phyloP scores from a whole-genome alignment of 2,113 vertebrate genomes.

The Taxidea taxus region DNA sequence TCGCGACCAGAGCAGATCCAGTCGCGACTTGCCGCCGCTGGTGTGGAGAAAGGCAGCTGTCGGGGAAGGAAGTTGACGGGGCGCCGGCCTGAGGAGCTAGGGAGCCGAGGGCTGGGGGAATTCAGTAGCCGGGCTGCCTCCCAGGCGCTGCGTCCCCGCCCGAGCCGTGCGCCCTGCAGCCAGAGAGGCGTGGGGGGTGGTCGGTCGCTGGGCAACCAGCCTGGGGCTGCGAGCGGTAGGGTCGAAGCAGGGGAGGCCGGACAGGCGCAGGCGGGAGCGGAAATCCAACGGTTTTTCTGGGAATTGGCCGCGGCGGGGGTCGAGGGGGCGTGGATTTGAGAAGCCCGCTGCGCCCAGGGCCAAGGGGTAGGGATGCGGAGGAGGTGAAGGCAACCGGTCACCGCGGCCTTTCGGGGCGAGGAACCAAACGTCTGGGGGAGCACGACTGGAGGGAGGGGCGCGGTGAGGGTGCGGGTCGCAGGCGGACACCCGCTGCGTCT shows the following conservation, averaged over 20 bases:
- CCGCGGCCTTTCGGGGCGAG: background rate
- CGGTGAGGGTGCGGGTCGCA: rapidly evolving
- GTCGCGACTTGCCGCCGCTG: background rate
- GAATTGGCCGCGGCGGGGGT: constrained; percentile 42
- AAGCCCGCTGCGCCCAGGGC: background rate
- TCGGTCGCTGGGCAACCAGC: background rate
- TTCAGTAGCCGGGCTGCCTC: background rate
- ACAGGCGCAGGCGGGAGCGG: constrained; percentile 28
- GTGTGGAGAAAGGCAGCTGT: background rate
- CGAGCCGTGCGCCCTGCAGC: background rate
- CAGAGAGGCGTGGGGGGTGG: background rate
- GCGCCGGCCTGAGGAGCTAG: background rate
- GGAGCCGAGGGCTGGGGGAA: background rate
- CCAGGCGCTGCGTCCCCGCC: background rate
- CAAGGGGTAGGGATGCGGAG: background rate
- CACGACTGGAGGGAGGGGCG: background rate
- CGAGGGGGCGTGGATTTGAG: constrained; percentile 1
- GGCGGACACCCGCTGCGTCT: background rate
- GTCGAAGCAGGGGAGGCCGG: background rate
- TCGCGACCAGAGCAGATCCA: background rate
- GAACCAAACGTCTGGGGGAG: background rate
- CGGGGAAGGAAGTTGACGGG: background rate
- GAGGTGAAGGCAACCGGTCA: constrained; percentile 13
- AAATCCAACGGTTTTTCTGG: constrained; percentile 61
- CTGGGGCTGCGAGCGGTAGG: background rate